Percentiles rank a stretch among this genome's conserved stretches.
phyloP scores from a whole-genome alignment of 2,797 vertebrate genomes.

The Xyrichtys novacula region DNA sequence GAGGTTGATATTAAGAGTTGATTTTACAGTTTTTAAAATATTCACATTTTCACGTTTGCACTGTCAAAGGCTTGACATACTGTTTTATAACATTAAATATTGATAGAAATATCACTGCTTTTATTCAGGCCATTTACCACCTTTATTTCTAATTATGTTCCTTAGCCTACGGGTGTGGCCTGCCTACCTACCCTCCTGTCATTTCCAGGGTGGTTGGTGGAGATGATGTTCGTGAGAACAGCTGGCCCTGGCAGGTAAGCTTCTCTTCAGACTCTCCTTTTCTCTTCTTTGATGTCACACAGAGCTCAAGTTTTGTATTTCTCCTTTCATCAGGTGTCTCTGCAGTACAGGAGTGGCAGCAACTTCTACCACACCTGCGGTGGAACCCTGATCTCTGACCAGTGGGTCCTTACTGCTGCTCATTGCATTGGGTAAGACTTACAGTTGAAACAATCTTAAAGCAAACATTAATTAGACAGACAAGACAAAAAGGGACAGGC shows the following conservation, averaged over 20 bases:
- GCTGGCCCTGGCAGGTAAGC: slow-evolving; percentile 96
- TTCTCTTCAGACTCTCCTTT: neutral
- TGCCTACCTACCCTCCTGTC: slow-evolving; percentile 78
- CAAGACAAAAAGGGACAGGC: neutral
- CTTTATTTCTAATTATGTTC: slow-evolving; percentile 35
- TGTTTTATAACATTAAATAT: too few relatives aligned
- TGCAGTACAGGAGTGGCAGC: slow-evolving; percentile 83
- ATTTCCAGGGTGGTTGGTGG: slow-evolving; percentile 87
- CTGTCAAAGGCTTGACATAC: too few relatives aligned
- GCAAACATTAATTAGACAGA: neutral
- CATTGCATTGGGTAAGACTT: slow-evolving; percentile 89
- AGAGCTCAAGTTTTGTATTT: neutral
- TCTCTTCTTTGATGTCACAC: neutral
- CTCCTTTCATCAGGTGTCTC: slow-evolving; percentile 83
- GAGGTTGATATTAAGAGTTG: neutral
- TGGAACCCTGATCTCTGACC: slow-evolving; percentile 84
- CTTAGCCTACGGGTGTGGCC: slow-evolving; percentile 90
- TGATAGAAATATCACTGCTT: neutral
- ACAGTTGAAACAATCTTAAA: neutral
- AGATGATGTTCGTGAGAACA: slow-evolving; percentile 82
- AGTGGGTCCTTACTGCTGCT: slow-evolving; percentile 93
- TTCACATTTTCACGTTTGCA: too few relatives aligned
- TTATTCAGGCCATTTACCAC: neutral
- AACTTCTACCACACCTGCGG: slow-evolving; percentile 89
- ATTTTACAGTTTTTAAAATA: too few relatives aligned